These are phyloP conservation scores for Centruroides vittatus DNA, from an alignment of 1,140 invertebrate genomes.

Conservation along the genomic window DNA sequence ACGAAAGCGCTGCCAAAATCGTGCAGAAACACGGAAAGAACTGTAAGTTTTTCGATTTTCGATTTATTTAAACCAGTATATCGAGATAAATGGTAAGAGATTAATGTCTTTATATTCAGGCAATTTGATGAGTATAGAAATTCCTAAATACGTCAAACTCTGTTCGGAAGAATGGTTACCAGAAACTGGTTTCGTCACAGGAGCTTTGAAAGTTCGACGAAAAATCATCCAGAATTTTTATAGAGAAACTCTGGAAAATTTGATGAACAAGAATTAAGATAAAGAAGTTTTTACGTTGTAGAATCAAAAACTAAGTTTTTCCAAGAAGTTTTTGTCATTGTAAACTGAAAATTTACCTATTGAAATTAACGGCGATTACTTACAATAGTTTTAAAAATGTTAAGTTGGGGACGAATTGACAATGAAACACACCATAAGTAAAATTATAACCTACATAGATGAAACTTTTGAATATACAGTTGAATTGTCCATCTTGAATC, in stretches of 20 bases:
- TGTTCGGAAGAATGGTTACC: conserved; percentile 32
- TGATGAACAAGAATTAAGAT: no score
- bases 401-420: no score
- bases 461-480: no score
- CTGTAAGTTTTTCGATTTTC: conserved; percentile 26
- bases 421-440: no score
- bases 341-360: no score
- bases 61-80: neutral
- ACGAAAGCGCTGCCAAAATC: conserved; percentile 59
- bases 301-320: no score
- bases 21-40: conserved; percentile 63
- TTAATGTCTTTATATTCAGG: neutral
- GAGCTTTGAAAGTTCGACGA: conserved; percentile 29
- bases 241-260: neutral
- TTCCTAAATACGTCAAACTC: conserved; percentile 30
- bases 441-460: no score
- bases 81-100: neutral
- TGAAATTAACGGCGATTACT: no score
- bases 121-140: conserved; percentile 23
- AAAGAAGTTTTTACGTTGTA: no score
- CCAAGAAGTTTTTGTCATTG: no score
- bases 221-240: conserved; percentile 10
- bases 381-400: no score
- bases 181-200: conserved; percentile 35
- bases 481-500: no score